These are phyloP conservation scores for Diplosoma virens DNA, from an alignment of 23 tunicate species.

Conservation along the genomic window DNA sequence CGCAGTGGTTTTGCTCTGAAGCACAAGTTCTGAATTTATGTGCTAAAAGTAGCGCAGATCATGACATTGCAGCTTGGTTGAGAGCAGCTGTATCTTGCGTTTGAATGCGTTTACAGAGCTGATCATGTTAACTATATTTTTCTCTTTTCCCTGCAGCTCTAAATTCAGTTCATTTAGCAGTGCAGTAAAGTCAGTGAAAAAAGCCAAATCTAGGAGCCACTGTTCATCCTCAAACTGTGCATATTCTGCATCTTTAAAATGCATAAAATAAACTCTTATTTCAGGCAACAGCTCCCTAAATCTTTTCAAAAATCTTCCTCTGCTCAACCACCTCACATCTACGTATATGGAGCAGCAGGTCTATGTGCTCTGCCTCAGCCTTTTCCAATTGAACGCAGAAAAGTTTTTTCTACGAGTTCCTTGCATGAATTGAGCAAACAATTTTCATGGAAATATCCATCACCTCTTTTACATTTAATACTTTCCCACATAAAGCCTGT, in stretches of 20 bases:
- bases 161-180: neutral
- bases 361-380: conserved; percentile 12
- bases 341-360: conserved; percentile 19
- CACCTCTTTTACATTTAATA: conserved; percentile 16
- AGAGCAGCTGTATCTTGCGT: conserved; percentile 1
- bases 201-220: conserved; percentile 28
- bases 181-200: neutral
- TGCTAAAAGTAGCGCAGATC: conserved; percentile 12
- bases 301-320: conserved; percentile 15
- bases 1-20: neutral
- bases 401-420: neutral
- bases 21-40: neutral
- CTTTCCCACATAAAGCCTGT: conserved; percentile 19
- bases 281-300: conserved; percentile 14
- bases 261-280: neutral
- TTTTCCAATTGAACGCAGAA: conserved; percentile 22
- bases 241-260: neutral
- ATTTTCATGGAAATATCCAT: conserved; percentile 25
- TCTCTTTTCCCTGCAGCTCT: conserved; percentile 18
- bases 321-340: conserved; percentile 23
- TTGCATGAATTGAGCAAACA: conserved; percentile 10
- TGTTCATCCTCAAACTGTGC: neutral
- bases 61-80: neutral
- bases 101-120: conserved; percentile 15
- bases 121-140: conserved; percentile 1